Percentiles rank a stretch among this genome's conserved stretches.
Conservation (phyloP, 2,888 invertebrate genomes). For the Cerastoderma edule region DNA sequence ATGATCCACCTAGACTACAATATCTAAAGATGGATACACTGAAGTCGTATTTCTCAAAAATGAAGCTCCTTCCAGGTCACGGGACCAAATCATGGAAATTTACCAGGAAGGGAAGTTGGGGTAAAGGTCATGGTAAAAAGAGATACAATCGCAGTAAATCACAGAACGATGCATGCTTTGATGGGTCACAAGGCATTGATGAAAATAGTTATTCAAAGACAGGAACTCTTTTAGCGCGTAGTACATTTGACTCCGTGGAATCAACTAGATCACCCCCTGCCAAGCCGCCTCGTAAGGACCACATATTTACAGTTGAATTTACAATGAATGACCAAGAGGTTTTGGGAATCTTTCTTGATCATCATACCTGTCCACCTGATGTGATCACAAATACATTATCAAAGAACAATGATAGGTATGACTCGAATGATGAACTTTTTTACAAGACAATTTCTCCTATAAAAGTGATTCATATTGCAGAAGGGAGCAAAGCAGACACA, state of each 20-base stretch:
- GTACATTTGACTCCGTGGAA: constrained; percentile 14
- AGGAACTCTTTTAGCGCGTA: constrained; percentile 32
- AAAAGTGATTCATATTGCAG: constrained; percentile 68
- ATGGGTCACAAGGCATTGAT: constrained; percentile 25
- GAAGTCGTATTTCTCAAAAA: constrained; percentile 74
- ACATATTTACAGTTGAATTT: constrained; percentile 72
- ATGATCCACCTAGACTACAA: too few species aligned
- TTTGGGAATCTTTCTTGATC: constrained; percentile 72
- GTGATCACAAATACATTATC: constrained; percentile 39
- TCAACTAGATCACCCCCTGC: constrained; percentile 69
- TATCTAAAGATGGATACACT: constrained; percentile 72
- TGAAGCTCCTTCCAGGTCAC: constrained; percentile 61
- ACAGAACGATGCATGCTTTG: constrained; percentile 54
- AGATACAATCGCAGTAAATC: constrained; percentile 56
- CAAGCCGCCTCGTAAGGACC: constrained; percentile 78
- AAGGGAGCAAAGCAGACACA: constrained; percentile 65
- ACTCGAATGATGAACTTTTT: constrained; percentile 49
- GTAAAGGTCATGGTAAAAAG: constrained; percentile 42
- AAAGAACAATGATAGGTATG: constrained; percentile 32
- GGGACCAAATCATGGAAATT: constrained; percentile 58
- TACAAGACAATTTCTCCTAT: constrained; percentile 59
- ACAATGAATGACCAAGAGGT: constrained; percentile 43
- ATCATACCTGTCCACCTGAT: constrained; percentile 47
- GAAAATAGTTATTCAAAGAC: constrained; percentile 43
- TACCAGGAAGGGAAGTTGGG: constrained; percentile 46